Evolutionary conservation across 2,797 vertebrate genomes (phyloP), one percentile per base, ranked within the genome.

Genomic region (Calcarius lapponicus): DNA sequence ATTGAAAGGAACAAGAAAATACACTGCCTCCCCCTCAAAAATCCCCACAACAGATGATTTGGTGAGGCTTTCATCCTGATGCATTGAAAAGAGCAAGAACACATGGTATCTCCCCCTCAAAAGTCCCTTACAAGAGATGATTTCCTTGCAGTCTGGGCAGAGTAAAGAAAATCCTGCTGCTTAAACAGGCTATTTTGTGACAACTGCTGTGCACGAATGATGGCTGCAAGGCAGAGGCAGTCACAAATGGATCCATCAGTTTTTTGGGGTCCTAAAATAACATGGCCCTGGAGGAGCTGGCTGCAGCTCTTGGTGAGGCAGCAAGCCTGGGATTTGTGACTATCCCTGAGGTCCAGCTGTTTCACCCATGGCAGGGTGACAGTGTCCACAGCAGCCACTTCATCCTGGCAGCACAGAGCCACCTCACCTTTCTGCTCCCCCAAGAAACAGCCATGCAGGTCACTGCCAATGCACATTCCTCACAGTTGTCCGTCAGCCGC

Each of bases 181-280:
- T 47, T 75, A 69, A 74, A 72, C 54, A 75, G 83, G 29, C 28
- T 74, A 31, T 80, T 80, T 76, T 78, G 24, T 66, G 61, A 50
- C 83, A 95, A 81, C 38, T 43, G 47, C 88, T 71, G 51, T 62
- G 65, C 42, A 64, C 3, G 1, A 17, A 10, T 0, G 6, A 28
- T 43, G 73, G 61, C 83, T 88, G 54, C 42, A 84, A 58, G 80
- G 54, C 66, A 71, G 50, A 84, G 34, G 47, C 60, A 79, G 56
- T 70, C 87, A 90, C 43, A 85, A 70, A 78, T 16, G 19, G 70
- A 86, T 61, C 58, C 36, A 28, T 82, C 60, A 62, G 58, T 28
- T 75, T 82, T 79, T 70, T 58, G 38, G 28, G 54, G 29, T 58
- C 51, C 40, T 56, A 82, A 86, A 93, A 82, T 78, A 85, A 38